phyloP scores from a whole-genome alignment of 2,888 invertebrate genomes.

The Sinodicranocentrus sp. region DNA sequence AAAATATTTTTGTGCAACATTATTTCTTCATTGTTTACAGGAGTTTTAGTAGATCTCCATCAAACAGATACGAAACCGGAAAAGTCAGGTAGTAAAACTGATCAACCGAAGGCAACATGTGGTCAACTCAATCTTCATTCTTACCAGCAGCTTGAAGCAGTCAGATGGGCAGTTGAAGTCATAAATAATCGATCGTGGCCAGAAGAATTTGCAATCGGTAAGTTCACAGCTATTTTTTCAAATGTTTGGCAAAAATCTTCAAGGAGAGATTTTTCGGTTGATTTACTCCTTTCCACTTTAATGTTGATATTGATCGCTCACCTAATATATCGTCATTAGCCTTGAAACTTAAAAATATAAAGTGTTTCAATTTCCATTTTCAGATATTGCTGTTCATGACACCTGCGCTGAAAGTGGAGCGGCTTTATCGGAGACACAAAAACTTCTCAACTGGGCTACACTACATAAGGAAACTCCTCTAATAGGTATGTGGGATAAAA shows the following conservation, averaged over 20 bases:
- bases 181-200: conserved; percentile 77
- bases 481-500: conserved; percentile 73
- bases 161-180: conserved; percentile 77
- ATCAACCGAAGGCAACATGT: conserved; percentile 68
- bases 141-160: conserved; percentile 77
- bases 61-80: conserved; percentile 68
- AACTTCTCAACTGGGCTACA: conserved; percentile 74
- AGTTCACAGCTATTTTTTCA: conserved; percentile 21
- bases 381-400: conserved; percentile 77
- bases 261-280: no score
- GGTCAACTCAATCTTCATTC: conserved; percentile 76
- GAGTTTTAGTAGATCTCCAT: conserved; percentile 76
- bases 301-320: no score
- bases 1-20: no score
- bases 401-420: conserved; percentile 77
- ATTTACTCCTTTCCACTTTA: no score
- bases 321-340: no score
- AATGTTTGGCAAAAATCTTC: no score
- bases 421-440: conserved; percentile 75
- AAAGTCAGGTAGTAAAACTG: conserved; percentile 55
- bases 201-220: conserved; percentile 77
- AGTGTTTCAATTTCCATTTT: conserved; percentile 29
- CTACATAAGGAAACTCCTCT: conserved; percentile 74
- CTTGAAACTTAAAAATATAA: no score
- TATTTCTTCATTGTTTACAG: no score